Evolutionary conservation across 2,797 vertebrate genomes (phyloP), one percentile per base, ranked within the genome.

Genomic region (Moxostoma hubbsi): DNA sequence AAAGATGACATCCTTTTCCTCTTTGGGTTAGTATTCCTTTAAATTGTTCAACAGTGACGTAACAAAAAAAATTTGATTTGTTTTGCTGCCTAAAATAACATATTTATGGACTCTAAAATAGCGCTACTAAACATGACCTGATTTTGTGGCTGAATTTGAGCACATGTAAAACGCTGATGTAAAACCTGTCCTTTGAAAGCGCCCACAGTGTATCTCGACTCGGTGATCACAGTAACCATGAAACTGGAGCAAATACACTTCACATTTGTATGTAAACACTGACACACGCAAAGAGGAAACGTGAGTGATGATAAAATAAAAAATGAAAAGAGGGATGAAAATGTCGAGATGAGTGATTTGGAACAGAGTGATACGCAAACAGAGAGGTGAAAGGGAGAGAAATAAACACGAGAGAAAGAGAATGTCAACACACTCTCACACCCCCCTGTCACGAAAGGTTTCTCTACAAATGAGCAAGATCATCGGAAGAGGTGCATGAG

Each of bases 391-490:
- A 53, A 72, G 81, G 79, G 13, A 74, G 81, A 45, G 81, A 79
- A 53, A 82, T 68, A 80, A 75, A 77, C 54, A 83, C 73, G 81
- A 81, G 12, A 85, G 86, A 90, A 88, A 91, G 87, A 83, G 85
- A 87, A 90, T 91, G 82, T 88, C 85, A 79, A 72, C 78, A 79
- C 70, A 45, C 81, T 83, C 80, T 72, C 81, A 79, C 81, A 62
- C 72, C 80, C 82, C 54, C 72, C 71, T 83, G 91, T 93, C 93
- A 93, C 91, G 89, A 91, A 92, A 84, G 47, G 82, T 58, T 83
- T 78, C 79, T 92, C 88, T 92, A 88, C 91, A 85, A 88, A 93
- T 94, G 92, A 93, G 85, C 82, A 86, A 85, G 49, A 36, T 68
- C 51, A 18, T 80, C 75, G 64, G 9, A 49, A 47, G 54, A 50